phyloP scores from a whole-genome alignment of 2,113 vertebrate species.

The Taurulus bubalis region DNA sequence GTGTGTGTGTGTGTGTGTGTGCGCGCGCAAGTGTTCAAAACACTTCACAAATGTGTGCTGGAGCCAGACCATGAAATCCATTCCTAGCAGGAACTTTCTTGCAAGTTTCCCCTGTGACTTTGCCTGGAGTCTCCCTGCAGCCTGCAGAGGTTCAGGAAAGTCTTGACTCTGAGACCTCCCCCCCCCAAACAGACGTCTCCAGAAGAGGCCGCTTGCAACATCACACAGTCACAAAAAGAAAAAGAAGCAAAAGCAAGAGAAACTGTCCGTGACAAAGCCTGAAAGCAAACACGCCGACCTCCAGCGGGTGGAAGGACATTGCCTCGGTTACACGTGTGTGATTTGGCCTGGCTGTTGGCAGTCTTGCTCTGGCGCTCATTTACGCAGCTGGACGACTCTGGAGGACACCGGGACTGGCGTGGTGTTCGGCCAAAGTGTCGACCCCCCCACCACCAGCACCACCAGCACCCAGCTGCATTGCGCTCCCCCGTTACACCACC shows the following conservation, averaged over 20 bases:
- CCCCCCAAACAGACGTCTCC: constrained; percentile 30
- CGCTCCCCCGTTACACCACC: neutral
- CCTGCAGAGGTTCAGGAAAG: constrained; percentile 13
- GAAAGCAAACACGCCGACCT: constrained; percentile 45
- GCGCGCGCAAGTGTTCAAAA: neutral
- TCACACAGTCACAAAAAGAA: constrained; percentile 1
- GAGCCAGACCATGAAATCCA: neutral
- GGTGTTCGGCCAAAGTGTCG: constrained; percentile 54
- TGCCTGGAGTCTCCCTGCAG: neutral
- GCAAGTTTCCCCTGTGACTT: constrained; percentile 5
- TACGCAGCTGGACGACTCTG: constrained; percentile 71
- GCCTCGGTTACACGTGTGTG: constrained; percentile 40
- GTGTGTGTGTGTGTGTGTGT: neutral
- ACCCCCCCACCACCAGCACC: constrained; percentile 41
- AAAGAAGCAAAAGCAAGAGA: neutral
- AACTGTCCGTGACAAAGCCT: constrained; percentile 53
- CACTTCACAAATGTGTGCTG: neutral
- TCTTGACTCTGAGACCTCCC: neutral
- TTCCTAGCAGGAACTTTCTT: neutral
- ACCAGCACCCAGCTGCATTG: constrained; percentile 3
- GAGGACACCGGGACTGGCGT: constrained; percentile 44
- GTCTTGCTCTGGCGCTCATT: constrained; percentile 65
- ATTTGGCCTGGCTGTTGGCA: constrained; percentile 53
- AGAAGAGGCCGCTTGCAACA: constrained; percentile 20
- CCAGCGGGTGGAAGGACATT: constrained; percentile 23